Conservation (phyloP, 2,113 vertebrate genomes). For the Zosterops pallidus region DNA sequence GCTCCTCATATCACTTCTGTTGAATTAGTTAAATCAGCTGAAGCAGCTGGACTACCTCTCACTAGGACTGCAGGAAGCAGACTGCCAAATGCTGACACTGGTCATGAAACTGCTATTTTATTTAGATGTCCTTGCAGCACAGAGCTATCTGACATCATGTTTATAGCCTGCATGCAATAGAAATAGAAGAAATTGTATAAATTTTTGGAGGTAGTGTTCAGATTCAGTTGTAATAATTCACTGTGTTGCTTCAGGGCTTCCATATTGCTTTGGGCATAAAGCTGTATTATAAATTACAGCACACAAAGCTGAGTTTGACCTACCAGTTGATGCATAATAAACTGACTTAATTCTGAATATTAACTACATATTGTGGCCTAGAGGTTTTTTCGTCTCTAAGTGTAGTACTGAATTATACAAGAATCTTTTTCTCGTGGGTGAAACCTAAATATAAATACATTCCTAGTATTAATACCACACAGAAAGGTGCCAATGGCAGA, state of each 20-base stretch:
- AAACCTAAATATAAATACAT: conserved; percentile 80
- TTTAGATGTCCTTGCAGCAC: conserved; percentile 70
- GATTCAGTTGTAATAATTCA: conserved; percentile 76
- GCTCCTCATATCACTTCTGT: background rate
- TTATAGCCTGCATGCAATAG: conserved; percentile 48
- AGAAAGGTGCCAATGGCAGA: conserved; percentile 66
- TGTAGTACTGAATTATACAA: conserved; percentile 86
- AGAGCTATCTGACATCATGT: conserved; percentile 58
- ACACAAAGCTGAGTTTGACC: conserved; percentile 95
- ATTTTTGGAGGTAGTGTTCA: conserved; percentile 65
- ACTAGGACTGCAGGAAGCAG: background rate
- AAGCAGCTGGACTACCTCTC: background rate
- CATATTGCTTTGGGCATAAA: conserved; percentile 88
- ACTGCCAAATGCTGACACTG: conserved; percentile 62
- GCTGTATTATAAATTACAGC: conserved; percentile 91
- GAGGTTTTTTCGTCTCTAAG: conserved; percentile 82
- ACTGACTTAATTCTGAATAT: conserved; percentile 83
- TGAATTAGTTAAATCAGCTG: conserved; percentile 1
- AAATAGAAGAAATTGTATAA: conserved; percentile 28
- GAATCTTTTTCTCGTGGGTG: conserved; percentile 77
- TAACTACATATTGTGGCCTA: conserved; percentile 87
- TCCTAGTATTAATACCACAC: conserved; percentile 67
- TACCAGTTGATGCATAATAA: conserved; percentile 90
- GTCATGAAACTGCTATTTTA: conserved; percentile 69
- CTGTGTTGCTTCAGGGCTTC: conserved; percentile 73